These are phyloP conservation scores for Liparis tanakae DNA, from an alignment of 2,797 vertebrate genomes.

Conservation along the genomic window DNA sequence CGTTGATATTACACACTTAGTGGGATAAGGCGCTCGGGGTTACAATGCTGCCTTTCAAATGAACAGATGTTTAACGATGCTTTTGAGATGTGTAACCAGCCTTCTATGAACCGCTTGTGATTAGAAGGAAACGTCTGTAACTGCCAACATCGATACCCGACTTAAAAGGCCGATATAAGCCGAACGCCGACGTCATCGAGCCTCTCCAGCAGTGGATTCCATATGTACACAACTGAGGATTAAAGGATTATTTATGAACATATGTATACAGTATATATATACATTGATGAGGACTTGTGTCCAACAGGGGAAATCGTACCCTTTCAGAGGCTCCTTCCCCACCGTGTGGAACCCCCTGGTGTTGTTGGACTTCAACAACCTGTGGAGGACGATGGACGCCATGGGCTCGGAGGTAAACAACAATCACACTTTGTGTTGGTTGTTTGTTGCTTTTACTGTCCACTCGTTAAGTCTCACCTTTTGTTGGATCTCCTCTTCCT, in stretches of 20 bases:
- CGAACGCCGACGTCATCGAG: background rate
- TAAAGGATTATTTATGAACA: background rate
- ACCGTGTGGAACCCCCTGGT: slow-evolving; percentile 92
- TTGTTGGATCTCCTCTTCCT: background rate
- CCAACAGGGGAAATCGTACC: slow-evolving; percentile 90
- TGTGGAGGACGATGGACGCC: slow-evolving; percentile 93
- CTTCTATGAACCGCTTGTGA: background rate
- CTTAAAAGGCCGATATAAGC: background rate
- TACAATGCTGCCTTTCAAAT: too few relatives aligned
- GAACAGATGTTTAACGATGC: too few relatives aligned
- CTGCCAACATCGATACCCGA: background rate
- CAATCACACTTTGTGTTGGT: rapidly evolving
- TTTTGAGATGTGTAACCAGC: background rate
- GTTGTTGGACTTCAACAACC: slow-evolving; percentile 93
- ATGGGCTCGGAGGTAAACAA: slow-evolving; percentile 92
- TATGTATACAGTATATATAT: background rate
- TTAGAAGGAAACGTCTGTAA: background rate
- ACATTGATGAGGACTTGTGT: slow-evolving; percentile 30
- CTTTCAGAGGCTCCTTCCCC: slow-evolving; percentile 90
- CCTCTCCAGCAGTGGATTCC: background rate
- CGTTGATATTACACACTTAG: background rate
- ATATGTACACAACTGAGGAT: background rate
- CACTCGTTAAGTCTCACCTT: background rate
- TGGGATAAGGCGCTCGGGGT: background rate
- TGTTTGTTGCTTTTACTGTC: background rate